These are phyloP conservation scores for Heliconius himera DNA, from an alignment of 1,140 invertebrate species.

Conservation along the genomic window DNA sequence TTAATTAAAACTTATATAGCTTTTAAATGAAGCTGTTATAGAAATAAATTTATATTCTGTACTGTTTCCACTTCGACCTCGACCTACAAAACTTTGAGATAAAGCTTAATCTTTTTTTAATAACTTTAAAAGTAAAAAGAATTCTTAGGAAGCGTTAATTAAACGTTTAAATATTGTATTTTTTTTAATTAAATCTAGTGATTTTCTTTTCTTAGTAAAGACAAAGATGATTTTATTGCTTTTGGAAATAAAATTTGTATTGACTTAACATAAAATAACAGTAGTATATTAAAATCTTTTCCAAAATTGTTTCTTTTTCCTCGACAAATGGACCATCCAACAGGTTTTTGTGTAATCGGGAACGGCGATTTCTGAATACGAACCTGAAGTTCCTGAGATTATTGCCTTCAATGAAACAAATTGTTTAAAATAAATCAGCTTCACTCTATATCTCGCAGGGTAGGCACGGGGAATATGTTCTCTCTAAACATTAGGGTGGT, in stretches of 20 bases:
- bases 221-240: neutral
- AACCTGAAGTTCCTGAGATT: too few species aligned
- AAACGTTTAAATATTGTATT: neutral
- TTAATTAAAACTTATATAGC: constrained; percentile 10
- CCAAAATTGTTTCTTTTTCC: too few species aligned
- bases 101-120: neutral
- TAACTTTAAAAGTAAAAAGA: neutral
- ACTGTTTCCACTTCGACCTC: neutral
- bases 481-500: too few species aligned
- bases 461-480: too few species aligned
- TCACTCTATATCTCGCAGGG: too few species aligned
- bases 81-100: constrained; percentile 1
- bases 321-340: too few species aligned
- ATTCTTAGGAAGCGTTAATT: neutral
- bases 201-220: neutral
- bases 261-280: too few species aligned
- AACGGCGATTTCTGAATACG: too few species aligned
- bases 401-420: too few species aligned
- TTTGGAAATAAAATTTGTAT: neutral
- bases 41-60: constrained; percentile 1
- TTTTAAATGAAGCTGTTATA: constrained; percentile 1
- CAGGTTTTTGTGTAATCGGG: too few species aligned
- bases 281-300: too few species aligned
- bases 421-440: too few species aligned
- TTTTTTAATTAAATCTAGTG: neutral